phyloP scores from a whole-genome alignment of 2,888 invertebrate species.

The Allacma fusca region DNA sequence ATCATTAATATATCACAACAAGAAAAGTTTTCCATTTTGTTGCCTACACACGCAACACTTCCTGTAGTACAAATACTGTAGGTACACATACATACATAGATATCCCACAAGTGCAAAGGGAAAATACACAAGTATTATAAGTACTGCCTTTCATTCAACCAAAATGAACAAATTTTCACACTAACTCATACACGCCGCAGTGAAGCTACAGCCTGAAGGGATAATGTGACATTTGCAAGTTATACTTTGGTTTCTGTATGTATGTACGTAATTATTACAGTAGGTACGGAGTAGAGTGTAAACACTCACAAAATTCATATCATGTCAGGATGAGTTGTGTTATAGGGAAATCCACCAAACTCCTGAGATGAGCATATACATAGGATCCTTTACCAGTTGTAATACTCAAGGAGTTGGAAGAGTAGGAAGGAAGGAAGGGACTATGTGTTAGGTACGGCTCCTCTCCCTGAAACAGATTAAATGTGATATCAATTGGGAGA shows the following conservation, averaged over 20 bases:
- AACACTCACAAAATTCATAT: too few species aligned
- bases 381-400: not conserved
- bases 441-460: not conserved
- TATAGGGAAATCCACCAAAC: too few species aligned
- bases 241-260: not conserved
- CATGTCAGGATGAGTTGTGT: too few species aligned
- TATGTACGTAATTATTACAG: not conserved
- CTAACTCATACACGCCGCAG: not conserved
- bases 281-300: too few species aligned
- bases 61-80: too few species aligned
- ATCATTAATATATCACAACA: too few species aligned
- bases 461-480: not conserved
- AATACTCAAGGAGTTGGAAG: not conserved
- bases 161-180: not conserved
- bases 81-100: too few species aligned
- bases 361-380: too few species aligned
- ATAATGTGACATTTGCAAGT: not conserved
- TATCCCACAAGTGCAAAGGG: too few species aligned
- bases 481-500: not conserved
- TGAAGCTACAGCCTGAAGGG: not conserved
- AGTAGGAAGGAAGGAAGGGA: not conserved
- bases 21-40: too few species aligned
- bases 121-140: not conserved
- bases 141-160: not conserved
- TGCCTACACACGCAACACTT: too few species aligned